phyloP scores from a whole-genome alignment of 2,797 vertebrate species.

The Clarias laeviceps region DNA sequence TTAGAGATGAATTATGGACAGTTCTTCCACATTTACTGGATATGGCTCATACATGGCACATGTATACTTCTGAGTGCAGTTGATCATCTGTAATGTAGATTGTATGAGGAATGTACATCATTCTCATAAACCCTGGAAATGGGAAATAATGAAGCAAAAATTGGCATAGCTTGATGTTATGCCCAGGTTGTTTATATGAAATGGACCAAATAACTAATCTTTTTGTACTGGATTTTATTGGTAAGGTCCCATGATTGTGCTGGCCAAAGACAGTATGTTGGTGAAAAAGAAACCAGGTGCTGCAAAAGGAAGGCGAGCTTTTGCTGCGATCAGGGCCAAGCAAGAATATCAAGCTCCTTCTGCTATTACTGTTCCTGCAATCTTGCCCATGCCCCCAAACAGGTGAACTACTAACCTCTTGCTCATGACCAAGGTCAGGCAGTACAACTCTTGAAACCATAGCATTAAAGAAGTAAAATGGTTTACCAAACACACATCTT shows the following conservation, averaged over 20 bases:
- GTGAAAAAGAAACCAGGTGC: conserved; percentile 56
- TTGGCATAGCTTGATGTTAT: neutral
- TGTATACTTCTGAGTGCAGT: neutral
- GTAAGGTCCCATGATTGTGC: conserved; percentile 65
- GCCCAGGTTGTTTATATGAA: neutral
- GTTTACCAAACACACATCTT: no score
- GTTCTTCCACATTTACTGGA: neutral
- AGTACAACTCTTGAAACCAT: neutral
- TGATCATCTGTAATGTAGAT: neutral
- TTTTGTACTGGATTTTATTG: neutral
- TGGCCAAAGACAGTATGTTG: conserved; percentile 71
- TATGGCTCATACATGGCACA: no score
- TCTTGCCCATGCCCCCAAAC: conserved; percentile 65
- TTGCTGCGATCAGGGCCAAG: conserved; percentile 59
- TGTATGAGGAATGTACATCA: neutral
- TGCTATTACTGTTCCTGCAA: conserved; percentile 58
- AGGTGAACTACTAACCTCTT: conserved; percentile 70
- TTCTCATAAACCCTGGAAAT: neutral
- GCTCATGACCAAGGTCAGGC: neutral
- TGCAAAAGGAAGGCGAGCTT: conserved; percentile 63
- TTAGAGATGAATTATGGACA: neutral
- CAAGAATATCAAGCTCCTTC: conserved; percentile 65
- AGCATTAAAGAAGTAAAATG: no score
- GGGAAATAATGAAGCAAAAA: neutral
- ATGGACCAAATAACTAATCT: neutral